phyloP scores from a whole-genome alignment of 2,113 vertebrate genomes.

The Muscicapa adusta region DNA sequence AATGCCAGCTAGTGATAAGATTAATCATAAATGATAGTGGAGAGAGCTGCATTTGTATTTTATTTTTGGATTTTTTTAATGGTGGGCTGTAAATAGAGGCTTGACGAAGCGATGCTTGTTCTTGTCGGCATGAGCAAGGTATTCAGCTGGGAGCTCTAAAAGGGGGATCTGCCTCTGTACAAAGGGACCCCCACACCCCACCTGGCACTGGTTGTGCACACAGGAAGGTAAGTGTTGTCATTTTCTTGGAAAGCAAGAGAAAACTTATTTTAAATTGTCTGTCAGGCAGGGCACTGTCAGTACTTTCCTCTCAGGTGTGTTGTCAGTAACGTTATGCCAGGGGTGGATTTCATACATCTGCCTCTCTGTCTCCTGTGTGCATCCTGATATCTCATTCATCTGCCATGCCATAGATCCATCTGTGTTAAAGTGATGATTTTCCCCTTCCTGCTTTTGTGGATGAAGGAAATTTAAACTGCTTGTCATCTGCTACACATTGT shows the following conservation, averaged over 20 bases:
- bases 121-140: background rate
- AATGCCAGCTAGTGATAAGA: background rate
- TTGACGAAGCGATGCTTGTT: background rate
- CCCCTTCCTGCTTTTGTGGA: background rate
- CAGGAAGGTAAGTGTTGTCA: constrained; percentile 14
- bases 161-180: background rate
- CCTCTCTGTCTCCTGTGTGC: background rate
- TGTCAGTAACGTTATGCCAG: background rate
- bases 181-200: background rate
- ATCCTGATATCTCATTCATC: background rate
- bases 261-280: background rate
- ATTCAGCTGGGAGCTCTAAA: background rate
- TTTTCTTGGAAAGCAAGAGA: background rate
- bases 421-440: background rate
- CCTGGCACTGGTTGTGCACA: background rate
- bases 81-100: background rate
- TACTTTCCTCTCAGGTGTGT: background rate
- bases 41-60: background rate
- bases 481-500: background rate
- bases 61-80: background rate
- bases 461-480: background rate
- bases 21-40: background rate
- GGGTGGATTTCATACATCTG: background rate
- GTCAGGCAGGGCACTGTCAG: background rate
- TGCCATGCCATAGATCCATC: background rate